Evolutionary conservation across 2,797 vertebrate species (phyloP).

Genomic region (Nyctibius grandis): DNA sequence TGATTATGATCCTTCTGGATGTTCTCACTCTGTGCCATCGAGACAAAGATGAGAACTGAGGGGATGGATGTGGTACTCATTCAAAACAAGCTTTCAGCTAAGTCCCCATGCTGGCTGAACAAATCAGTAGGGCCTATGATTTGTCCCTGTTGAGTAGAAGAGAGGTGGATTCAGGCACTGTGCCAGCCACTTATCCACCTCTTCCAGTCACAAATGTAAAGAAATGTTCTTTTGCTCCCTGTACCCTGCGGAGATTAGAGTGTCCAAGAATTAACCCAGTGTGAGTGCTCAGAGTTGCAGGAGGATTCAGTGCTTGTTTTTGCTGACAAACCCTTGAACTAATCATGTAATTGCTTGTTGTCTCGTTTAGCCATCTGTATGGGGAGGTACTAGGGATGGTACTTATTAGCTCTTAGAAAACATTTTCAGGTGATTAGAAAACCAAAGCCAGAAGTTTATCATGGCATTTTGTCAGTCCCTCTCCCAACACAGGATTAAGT

Average conservation of each 20-base stretch:
- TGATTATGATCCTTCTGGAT: neutral
- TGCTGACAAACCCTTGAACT: neutral
- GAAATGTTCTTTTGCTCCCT: neutral
- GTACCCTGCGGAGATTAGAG: neutral
- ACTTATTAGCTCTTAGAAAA: neutral
- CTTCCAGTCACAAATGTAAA: neutral
- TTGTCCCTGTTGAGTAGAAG: neutral
- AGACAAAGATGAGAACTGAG: neutral
- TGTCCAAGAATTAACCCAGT: neutral
- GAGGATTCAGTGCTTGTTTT: neutral
- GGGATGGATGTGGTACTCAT: neutral
- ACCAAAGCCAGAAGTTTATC: neutral
- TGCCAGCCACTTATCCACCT: neutral
- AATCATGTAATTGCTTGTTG: neutral
- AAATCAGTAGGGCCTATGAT: neutral
- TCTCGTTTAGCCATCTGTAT: neutral
- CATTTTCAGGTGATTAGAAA: neutral
- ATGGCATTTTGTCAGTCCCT: neutral
- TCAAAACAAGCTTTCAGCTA: neutral
- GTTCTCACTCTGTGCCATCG: rapidly evolving
- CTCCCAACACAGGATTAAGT: neutral
- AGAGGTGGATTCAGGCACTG: neutral
- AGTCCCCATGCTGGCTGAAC: rapidly evolving
- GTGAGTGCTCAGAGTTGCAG: neutral
- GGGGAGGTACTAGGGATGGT: too few relatives aligned